Conservation (phyloP, 64 coral and sea anemone genomes). For the Actinia tenebrosa region DNA sequence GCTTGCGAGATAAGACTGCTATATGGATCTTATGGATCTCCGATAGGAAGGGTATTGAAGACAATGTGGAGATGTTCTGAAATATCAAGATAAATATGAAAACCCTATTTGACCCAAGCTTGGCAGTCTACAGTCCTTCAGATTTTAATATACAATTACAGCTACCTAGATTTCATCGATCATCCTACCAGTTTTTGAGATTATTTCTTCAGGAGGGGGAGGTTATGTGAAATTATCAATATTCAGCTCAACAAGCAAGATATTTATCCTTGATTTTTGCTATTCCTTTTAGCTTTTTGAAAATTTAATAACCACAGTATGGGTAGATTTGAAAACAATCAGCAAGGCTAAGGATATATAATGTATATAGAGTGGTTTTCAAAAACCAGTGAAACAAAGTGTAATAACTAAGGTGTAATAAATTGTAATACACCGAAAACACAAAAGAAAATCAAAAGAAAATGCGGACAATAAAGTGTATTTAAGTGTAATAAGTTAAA, state of each 20-base stretch:
- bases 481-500: too few relatives aligned
- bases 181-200: not conserved
- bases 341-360: not conserved
- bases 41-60: not conserved
- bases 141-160: not conserved
- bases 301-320: not conserved
- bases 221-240: not conserved
- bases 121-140: not conserved
- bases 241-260: not conserved
- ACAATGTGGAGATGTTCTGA: slow-evolving; percentile 1
- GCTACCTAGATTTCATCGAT: not conserved
- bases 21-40: not conserved
- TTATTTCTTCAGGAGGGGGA: not conserved
- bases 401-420: too few relatives aligned
- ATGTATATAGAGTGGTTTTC: too few relatives aligned
- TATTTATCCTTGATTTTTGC: not conserved
- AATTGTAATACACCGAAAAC: too few relatives aligned
- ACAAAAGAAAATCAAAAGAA: too few relatives aligned
- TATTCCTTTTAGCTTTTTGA: not conserved
- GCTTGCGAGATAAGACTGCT: not conserved
- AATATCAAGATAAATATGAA: not conserved
- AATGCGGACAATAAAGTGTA: too few relatives aligned
- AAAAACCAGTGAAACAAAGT: too few relatives aligned
- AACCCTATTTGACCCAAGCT: not conserved
- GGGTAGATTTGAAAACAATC: not conserved